Base-by-base conservation (phyloP, 2,888 invertebrate species). In the Rapana venosa region DNA sequence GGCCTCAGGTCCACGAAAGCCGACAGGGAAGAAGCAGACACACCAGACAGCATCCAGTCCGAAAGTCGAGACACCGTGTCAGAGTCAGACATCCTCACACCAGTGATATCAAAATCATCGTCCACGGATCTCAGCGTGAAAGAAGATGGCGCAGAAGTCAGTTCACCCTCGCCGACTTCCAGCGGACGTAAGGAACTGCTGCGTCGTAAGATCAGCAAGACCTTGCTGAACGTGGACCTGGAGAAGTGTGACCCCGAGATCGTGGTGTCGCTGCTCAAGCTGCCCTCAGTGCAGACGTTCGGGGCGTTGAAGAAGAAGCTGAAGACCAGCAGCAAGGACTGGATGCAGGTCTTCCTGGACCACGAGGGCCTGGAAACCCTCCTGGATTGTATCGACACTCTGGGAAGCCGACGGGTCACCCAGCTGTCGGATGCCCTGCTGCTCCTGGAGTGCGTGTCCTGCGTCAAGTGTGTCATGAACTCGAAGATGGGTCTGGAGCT, bases 401-500 rank as follows among this genome's bases (percentile, higher is more conserved):
- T 95, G n/a, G 95, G 95, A 56, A 92, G 93, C 58, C 92, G 92
- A 88, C 92, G 94, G 30, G 95, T 96, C 0, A 94, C 93, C 1
- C 93, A 95, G 79, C 92, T 96, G 74, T 91, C 95, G 0, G 96
- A 96, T 77, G 96, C 96, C n/a, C 88, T 96, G 90, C 83, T 95
- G 66, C 92, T 96, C 30, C 91, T 95, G 84, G 96, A 96, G 92
- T 95, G 95, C 90, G 95, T 96, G 32, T 93, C 94, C 8, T 96
- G 96, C 90, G 93, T 96, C 88, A 94, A 94, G 90, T 93, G 93
- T 11, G 93, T 96, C 35, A 98, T 98, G 98, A 98, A 98, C 97
- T 98, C 98, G 96, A 97, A 98, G 95, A 98, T 98, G 96, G 98
- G 98, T 94, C 97, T 99, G 96, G 98, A 98, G 97, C 98, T 98